Evolutionary conservation across 2,888 invertebrate species (phyloP), one percentile per base, ranked within the genome.

Genomic region (Hydriomena furcata): DNA sequence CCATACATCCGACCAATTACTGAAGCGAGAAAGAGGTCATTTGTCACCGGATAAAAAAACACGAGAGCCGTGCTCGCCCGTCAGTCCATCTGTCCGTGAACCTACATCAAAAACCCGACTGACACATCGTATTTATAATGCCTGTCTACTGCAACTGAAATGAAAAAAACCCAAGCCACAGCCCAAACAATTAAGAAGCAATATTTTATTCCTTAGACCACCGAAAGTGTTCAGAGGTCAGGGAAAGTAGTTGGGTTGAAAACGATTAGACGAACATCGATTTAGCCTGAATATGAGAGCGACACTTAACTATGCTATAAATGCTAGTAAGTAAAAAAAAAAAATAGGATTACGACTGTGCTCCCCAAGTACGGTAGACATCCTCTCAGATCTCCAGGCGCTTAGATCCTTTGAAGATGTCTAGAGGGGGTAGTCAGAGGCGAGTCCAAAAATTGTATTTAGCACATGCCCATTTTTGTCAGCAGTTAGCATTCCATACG

Each of bases 31-130:
- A 73, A 67, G 68, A 63, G 68, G 69, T 77, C 78, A 84, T 84
- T 84, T 85, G 82, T 84, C 85, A 85, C 82, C 63, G 73, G 63
- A 69, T 76, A 73, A 78, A 80, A n/a, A 80, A 82, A 82, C 77
- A 73, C 65, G 65, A 56, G 68, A 61, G 68, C 67, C 72, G 69
- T 58, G 45, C 55, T 69, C 73, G 73, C 73, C 84, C 79, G 76
- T 82, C 82, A 73, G 76, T 82, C 83, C 76, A 68, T 82, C 83
- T 83, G 82, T 82, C 82, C 69, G 67, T 61, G 68, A 67, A 84
- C 84, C 84, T 81, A 68, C 73, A 71, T 84, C 84, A 84, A 83
- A 84, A 81, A 70, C 67, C 54, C 68, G 79, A 79, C 78, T 79
- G 82, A 81, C 81, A 79, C 77, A 70, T 65, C 70, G 72, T 79